Percentiles rank a stretch among this genome's conserved stretches.
phyloP scores from a whole-genome alignment of 2,888 invertebrate species.

The Diogma glabrata region DNA sequence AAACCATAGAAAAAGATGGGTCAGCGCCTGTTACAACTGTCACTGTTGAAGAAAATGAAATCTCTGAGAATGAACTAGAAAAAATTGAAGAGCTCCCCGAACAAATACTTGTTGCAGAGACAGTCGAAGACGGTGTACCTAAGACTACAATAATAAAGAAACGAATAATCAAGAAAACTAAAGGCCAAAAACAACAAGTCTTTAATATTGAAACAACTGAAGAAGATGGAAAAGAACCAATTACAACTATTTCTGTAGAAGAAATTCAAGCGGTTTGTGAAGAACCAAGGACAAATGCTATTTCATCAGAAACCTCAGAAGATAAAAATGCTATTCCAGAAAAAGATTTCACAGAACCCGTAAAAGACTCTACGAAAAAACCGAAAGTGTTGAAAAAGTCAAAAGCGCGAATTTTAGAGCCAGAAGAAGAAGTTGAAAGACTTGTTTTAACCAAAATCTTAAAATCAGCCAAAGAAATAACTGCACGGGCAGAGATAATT shows the following conservation, averaged over 20 bases:
- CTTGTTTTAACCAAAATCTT: no score
- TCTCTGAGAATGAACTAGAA: conserved; percentile 30
- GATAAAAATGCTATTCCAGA: conserved; percentile 18
- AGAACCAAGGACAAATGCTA: no score
- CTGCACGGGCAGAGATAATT: no score
- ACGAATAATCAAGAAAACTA: conserved; percentile 29
- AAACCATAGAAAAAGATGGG: conserved; percentile 33
- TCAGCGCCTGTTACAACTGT: conserved; percentile 25
- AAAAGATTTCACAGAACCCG: no score
- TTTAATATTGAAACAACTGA: conserved; percentile 30
- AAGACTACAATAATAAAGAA: conserved; percentile 28
- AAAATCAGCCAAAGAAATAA: no score
- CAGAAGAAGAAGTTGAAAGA: no score
- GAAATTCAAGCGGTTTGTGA: conserved; percentile 17
- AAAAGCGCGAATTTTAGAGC: no score
- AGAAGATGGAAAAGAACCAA: conserved; percentile 29
- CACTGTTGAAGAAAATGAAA: conserved; percentile 25
- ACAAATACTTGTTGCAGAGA: conserved; percentile 27
- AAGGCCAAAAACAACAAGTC: conserved; percentile 30
- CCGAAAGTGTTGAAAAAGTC: no score
- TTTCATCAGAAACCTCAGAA: no score
- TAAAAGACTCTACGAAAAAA: no score
- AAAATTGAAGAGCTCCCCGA: conserved; percentile 33
- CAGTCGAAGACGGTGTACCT: conserved; percentile 26
- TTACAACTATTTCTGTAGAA: conserved; percentile 24